Conservation (phyloP, 2,797 vertebrate species). For the Cossypha heuglini region DNA sequence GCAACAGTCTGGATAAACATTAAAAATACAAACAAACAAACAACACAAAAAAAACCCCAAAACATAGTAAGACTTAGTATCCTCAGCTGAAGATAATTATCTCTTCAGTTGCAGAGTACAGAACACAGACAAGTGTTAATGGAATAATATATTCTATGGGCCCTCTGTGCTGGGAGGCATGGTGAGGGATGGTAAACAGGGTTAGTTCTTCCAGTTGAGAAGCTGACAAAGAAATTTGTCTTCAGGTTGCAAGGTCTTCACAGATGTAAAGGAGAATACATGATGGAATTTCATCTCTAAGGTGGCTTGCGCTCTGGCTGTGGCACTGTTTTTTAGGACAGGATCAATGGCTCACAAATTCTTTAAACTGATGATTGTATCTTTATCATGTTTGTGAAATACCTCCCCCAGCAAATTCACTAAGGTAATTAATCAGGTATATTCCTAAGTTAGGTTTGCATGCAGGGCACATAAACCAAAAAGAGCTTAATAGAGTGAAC, state of each 20-base stretch:
- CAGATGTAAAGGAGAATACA: background rate
- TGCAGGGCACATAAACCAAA: background rate
- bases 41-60: background rate
- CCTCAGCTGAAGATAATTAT: conserved; percentile 71
- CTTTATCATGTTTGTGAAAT: background rate
- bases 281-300: background rate
- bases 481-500: background rate
- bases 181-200: background rate
- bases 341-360: background rate
- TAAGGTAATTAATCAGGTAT: background rate
- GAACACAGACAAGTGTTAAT: conserved; percentile 66
- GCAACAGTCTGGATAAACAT: conserved; percentile 65
- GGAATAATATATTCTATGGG: conserved; percentile 62
- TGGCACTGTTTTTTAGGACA: background rate
- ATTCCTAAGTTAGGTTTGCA: background rate
- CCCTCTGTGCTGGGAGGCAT: background rate
- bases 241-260: background rate
- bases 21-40: conserved; percentile 16
- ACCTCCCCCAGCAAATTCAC: background rate
- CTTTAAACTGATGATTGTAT: background rate
- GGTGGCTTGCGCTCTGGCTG: background rate
- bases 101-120: conserved; percentile 63
- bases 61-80: conserved; percentile 62
- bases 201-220: background rate
- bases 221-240: background rate